A percentile compares a stretch with the other conserved stretches of the same genome.
phyloP scores from a whole-genome alignment of 2,797 vertebrate genomes.

The Cyclopterus lumpus region DNA sequence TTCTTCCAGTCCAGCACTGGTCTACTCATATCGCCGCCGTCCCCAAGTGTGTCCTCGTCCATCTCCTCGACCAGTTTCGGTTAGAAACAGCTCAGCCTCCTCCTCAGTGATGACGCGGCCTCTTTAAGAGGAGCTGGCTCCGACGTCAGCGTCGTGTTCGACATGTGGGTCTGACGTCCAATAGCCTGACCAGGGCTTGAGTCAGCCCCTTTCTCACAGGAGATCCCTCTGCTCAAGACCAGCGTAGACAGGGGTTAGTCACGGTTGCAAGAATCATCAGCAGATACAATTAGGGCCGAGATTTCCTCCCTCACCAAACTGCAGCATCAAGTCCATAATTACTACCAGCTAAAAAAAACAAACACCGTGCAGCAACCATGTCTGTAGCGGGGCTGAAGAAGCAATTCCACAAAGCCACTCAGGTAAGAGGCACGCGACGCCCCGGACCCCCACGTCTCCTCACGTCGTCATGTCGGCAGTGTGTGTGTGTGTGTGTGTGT shows the following conservation, averaged over 20 bases:
- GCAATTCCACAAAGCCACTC: constrained; percentile 96
- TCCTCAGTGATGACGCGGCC: constrained; percentile 37
- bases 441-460: constrained; percentile 4
- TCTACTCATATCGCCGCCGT: background rate
- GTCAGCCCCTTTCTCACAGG: constrained; percentile 67
- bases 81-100: constrained; percentile 16
- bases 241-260: constrained; percentile 60
- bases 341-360: constrained; percentile 22
- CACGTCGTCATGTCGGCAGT: background rate
- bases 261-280: constrained; percentile 49
- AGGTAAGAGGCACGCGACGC: constrained; percentile 81
- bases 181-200: constrained; percentile 65
- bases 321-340: constrained; percentile 30
- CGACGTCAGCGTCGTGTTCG: constrained; percentile 73
- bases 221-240: constrained; percentile 72
- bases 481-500: background rate
- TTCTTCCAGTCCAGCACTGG: background rate
- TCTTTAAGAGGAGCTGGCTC: constrained; percentile 67
- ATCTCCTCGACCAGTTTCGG: background rate
- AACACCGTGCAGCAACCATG: constrained; percentile 78
- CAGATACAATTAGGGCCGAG: constrained; percentile 40
- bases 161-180: constrained; percentile 71
- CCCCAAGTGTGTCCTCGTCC: background rate
- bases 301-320: constrained; percentile 17
- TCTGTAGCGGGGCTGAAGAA: constrained; percentile 94